These are phyloP conservation scores for Amphimedon queenslandica DNA, from an alignment of 37 sponge, comb jelly and placozoan species.

Conservation along the genomic window DNA sequence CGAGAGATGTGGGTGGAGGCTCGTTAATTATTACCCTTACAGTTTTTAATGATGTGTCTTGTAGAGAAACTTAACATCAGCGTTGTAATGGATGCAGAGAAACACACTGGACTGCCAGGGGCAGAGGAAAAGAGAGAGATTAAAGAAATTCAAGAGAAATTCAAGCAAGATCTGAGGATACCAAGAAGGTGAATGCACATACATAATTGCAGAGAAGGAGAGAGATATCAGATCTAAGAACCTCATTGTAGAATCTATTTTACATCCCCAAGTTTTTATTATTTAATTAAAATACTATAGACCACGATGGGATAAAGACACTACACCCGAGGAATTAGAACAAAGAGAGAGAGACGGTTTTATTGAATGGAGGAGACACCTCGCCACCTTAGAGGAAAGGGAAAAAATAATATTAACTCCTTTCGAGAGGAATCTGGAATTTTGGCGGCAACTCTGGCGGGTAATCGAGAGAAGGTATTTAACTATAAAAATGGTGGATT, in stretches of 20 bases:
- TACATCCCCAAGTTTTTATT: too few relatives aligned
- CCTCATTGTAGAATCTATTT: neutral
- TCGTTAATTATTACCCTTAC: too few relatives aligned
- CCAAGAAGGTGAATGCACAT: conserved; percentile 65
- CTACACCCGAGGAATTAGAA: conserved; percentile 50
- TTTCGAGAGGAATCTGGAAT: conserved; percentile 71
- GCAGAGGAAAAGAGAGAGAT: conserved; percentile 52
- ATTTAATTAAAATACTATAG: too few relatives aligned
- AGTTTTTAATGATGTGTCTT: neutral
- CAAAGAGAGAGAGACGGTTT: conserved; percentile 63
- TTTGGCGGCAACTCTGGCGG: conserved; percentile 81
- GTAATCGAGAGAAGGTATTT: conserved; percentile 53
- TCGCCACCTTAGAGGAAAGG: conserved; percentile 66
- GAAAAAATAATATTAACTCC: conserved; percentile 66
- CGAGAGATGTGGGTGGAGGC: too few relatives aligned
- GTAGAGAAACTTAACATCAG: conserved; percentile 80
- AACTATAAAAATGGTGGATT: neutral
- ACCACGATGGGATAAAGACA: conserved; percentile 47
- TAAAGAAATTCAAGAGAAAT: conserved; percentile 41
- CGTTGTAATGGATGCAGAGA: conserved; percentile 42
- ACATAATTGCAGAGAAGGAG: conserved; percentile 2
- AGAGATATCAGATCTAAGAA: neutral
- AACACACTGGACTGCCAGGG: conserved; percentile 42
- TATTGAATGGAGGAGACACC: conserved; percentile 54
- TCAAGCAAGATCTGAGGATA: conserved; percentile 63